Evolutionary conservation across 1,140 invertebrate species (phyloP), one percentile per base, ranked within the genome.

Genomic region (Drosophila saltans): DNA sequence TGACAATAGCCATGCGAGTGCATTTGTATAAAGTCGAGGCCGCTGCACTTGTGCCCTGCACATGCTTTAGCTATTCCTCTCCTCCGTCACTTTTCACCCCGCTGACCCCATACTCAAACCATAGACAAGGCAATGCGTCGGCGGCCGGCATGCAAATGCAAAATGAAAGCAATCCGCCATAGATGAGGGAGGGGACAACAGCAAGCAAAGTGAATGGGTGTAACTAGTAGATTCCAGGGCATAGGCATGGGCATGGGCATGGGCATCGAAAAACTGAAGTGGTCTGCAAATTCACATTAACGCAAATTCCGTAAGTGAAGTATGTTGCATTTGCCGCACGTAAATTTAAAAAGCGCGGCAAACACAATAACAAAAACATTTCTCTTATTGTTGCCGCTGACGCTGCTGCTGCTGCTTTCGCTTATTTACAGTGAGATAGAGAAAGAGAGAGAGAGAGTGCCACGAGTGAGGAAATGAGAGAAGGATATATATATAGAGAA

Each of bases 251-350:
- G 33, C 33, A 6, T 36, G 33, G 33, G 33, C 33, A 6, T 36
- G 57, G 64, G 36, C 36, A 39, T 11, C 59, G 30, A 61, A 55
- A 67, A 71, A 75, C 64, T 89, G 84, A 88, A 89, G 84, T 89
- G 84, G 84, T 90, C 84, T 84, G 84, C 84, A 89, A 89, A 89
- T 89, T 62, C 81, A 76, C 84, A 89, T 89, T 89, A 89, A 89
- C 85, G 84, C 84, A 89, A 89, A 89, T 89, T 89, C 84, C 84
- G 84, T 81, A 89, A 89, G 84, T 89, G 84, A 89, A 89, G 84
- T 90, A 89, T 89, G 84, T 89, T 89, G 85, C 84, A 89, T 89
- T 89, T 89, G 78, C 84, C 78, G 84, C 75, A 90, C 84, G 84
- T 89, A 90, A 89, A 89, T 89, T 89, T 81, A 84, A 90, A 89